Evolutionary conservation across 2,797 vertebrate species (phyloP), one percentile per base, ranked within the genome.

Genomic region (Capromys pilorides): DNA sequence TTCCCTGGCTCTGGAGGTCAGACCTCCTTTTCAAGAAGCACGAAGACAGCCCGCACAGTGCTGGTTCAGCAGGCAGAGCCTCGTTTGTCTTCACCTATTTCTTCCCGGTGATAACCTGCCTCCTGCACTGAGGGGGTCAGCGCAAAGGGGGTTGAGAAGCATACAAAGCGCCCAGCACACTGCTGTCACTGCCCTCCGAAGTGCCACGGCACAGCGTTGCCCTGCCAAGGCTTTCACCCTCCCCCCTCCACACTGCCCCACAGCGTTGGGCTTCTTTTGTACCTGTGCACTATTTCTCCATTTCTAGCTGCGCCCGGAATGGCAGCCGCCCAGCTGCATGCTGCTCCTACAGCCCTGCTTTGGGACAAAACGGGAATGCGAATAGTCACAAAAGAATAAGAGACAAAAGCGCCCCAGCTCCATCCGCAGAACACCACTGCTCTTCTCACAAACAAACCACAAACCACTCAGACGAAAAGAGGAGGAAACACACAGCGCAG

Each of bases 191-290:
- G 33, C 19, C 51, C 49, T 80, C 61, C 59, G 80, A 80, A 85
- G 83, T 51, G 10, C 82, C 0, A 2, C 0, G 16, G 41, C 33
- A 18, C 0, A 0, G 1, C n/a, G 62, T 39, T 39, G 84, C 85
- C 90, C 95, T 97, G 96, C 94, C 0, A 0, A 95, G 94, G 45
- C 66, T 33, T 84, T 75, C 45, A 75, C 62, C 77, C 82, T 28
- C 49, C 39, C 91, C 54, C 31, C 78, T 82, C 62, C 92, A 81
- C 41, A 88, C 64, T 80, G 86, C 64, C 82, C 62, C 57, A 67
- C 11, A 83, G 28, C 91, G 91, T 57, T 33, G 77, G 94, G 96
- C 88, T 93, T 93, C n/a, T 94, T 94, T 92, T 95, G 77, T 88
- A 92, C 28, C 28, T 78, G 73, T 9, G 26, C 3, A 39, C 57